Evolutionary conservation across 2,888 invertebrate species (phyloP), one percentile per base, ranked within the genome.

Genomic region (Strigamia maritima): DNA sequence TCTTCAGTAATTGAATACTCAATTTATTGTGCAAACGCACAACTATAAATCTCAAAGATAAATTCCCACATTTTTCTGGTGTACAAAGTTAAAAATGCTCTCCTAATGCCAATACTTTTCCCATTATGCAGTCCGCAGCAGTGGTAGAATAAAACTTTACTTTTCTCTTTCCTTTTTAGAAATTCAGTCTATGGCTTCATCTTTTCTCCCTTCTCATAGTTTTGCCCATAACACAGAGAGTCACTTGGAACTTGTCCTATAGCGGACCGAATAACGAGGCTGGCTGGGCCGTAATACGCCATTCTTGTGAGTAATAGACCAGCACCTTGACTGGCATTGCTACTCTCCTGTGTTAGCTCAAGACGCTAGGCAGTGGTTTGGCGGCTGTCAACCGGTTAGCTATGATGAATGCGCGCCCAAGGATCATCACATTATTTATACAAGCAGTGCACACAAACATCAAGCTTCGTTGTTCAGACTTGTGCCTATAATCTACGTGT

Each of bases 371-470:
- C 70, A 70, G 70, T 70, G 70, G 70, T 70, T 54, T 70, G 70
- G 70, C 28, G 70, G 28, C 24, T 70, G 70, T 70, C 70, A 70
- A 70, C 70, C 70, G 70, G 70, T 70, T 70, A 26, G 70, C 28
- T 28, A 28, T 26, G 70, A 70, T 70, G 70, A 0, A 70, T 70
- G 70, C n/a, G 70, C 70, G 70, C 8, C 70, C 70, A 70, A 70
- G 70, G 70, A 70, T 70, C 70, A 70, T 70, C 70, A 70, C 70
- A 70, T 70, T 70, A 70, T 70, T 70, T 70, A 70, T 26, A 70
- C 28, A 28, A 70, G 70, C 70, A 70, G 0, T 28, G 70, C 70
- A n/a, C 16, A 70, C 70, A 70, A 70, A 70, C 70, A 70, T 70
- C 70, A 70, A 54, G 70, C 70, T 28, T 70, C 26, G 28, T 28